phyloP scores from a whole-genome alignment of 2,113 vertebrate species.

The Megalops atlanticus region DNA sequence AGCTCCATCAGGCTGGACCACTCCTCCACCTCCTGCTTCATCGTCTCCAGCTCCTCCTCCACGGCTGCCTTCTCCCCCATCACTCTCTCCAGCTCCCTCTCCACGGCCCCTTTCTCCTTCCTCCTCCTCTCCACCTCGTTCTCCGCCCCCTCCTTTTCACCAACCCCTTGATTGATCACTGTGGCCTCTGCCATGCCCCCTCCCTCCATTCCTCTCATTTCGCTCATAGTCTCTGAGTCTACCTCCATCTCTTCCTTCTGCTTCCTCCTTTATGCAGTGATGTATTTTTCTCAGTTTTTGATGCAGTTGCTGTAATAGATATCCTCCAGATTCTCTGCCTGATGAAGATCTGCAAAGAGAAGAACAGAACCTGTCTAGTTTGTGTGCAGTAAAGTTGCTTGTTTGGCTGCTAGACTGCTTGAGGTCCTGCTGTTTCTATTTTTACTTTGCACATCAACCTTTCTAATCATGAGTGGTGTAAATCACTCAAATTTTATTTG shows the following conservation, averaged over 20 bases:
- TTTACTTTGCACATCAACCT: neutral
- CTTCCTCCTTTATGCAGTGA: too few species aligned
- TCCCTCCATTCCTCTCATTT: neutral
- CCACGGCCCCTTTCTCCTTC: neutral
- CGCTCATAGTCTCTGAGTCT: too few species aligned
- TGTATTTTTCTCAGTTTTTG: too few species aligned
- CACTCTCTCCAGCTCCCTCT: neutral
- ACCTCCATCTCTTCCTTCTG: neutral
- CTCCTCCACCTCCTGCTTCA: neutral
- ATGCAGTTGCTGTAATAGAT: neutral
- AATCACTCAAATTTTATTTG: neutral
- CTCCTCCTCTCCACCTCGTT: neutral
- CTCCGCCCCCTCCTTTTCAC: neutral
- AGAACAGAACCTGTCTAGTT: neutral
- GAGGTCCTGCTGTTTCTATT: neutral
- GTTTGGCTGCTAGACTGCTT: too few species aligned
- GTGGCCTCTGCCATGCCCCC: neutral
- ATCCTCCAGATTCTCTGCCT: neutral
- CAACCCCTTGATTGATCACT: neutral
- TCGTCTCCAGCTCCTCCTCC: neutral
- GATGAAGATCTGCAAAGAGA: neutral
- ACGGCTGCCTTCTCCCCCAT: neutral
- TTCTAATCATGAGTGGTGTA: neutral
- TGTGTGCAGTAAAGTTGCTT: too few species aligned
- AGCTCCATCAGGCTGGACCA: constrained; percentile 1